These are phyloP conservation scores for Corvus moneduloides DNA, from an alignment of 2,113 vertebrate genomes.

Conservation along the genomic window DNA sequence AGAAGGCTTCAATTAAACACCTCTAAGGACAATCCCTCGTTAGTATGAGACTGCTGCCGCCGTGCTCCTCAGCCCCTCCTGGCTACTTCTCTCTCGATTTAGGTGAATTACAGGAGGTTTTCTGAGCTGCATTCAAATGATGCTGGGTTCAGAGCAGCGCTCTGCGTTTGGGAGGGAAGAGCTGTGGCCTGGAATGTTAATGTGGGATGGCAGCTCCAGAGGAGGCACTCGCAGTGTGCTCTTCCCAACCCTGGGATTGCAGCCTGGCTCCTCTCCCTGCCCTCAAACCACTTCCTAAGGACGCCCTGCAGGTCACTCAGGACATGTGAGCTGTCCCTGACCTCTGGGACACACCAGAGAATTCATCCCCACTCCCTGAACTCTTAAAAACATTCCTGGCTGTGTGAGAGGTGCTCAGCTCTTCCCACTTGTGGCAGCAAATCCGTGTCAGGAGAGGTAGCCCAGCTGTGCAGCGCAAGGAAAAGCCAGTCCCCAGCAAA, in stretches of 20 bases:
- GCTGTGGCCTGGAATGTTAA: background rate
- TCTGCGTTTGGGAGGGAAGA: background rate
- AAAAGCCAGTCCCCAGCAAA: background rate
- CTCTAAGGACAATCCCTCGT: conserved; percentile 24
- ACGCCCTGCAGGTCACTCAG: background rate
- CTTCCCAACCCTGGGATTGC: background rate
- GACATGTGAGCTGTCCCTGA: fast-evolving
- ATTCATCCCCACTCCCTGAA: background rate
- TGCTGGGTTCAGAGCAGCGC: background rate
- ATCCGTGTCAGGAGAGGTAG: fast-evolving
- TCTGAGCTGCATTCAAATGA: conserved; percentile 42
- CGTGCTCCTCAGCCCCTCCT: background rate
- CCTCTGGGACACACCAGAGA: background rate
- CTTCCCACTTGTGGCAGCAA: background rate
- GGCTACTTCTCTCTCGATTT: conserved; percentile 16
- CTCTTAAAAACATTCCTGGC: background rate
- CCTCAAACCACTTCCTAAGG: background rate
- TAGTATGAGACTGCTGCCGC: conserved; percentile 12
- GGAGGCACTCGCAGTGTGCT: background rate
- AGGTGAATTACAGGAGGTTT: conserved; percentile 14
- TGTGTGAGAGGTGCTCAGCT: background rate
- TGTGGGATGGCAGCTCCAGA: background rate
- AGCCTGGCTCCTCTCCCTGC: background rate
- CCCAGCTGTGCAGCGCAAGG: background rate
- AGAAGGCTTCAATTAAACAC: conserved; percentile 8